Evolutionary conservation across 2,113 vertebrate genomes (phyloP).

Genomic region (Gallinago undulata): DNA sequence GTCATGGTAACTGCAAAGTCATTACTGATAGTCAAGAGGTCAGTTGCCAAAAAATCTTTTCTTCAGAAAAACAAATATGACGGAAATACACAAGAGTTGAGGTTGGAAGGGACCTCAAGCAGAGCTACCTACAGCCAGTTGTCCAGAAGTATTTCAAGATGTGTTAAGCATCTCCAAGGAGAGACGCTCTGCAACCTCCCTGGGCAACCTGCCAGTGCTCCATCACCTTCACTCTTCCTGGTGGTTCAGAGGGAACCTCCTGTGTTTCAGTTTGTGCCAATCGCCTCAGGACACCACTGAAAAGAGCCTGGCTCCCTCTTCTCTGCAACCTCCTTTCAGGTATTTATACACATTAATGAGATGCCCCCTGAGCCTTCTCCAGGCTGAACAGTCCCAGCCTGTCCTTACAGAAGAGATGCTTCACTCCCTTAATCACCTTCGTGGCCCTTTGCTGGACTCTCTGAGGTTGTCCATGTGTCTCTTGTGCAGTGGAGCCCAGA

Average conservation of each 20-base stretch:
- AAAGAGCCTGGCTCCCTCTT: not conserved
- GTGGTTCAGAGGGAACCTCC: not conserved
- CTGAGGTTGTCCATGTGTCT: not conserved
- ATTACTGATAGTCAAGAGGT: not conserved
- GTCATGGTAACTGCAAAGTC: not conserved
- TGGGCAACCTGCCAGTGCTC: not conserved
- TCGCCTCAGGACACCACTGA: not conserved
- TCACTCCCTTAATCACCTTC: not conserved
- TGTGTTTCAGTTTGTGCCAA: not conserved
- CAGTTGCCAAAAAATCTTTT: not conserved
- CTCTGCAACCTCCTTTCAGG: no score
- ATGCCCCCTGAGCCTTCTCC: not conserved
- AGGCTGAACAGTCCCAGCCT: not conserved
- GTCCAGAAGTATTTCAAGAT: no score
- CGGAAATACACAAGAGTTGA: not conserved
- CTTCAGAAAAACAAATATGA: not conserved
- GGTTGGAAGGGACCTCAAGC: not conserved
- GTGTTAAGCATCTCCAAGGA: not conserved
- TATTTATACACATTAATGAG: not conserved
- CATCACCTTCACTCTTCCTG: not conserved
- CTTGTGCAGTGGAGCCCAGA: not conserved
- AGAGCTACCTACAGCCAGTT: not conserved
- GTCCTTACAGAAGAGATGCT: not conserved
- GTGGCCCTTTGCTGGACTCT: not conserved
- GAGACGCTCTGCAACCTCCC: not conserved